Evolutionary conservation across 2,888 invertebrate genomes (phyloP).

Genomic region (Sacculina carcini): DNA sequence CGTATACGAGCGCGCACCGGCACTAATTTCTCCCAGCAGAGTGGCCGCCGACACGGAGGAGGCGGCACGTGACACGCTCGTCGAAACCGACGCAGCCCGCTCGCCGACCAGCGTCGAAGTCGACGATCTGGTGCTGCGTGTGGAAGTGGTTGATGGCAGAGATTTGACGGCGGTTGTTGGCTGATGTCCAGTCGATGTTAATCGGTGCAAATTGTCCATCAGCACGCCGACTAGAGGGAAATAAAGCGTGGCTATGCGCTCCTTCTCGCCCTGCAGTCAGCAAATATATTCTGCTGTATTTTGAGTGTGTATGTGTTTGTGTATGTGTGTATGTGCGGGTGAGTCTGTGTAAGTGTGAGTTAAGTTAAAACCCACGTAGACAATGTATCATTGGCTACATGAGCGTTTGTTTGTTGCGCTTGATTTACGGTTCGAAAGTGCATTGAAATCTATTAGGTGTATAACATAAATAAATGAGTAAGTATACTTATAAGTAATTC

Average conservation of each 20-base stretch:
- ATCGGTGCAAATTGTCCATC: conserved; percentile 56
- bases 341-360: neutral
- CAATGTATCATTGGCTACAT: too few species aligned
- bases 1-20: neutral
- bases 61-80: neutral
- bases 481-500: too few species aligned
- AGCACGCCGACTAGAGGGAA: conserved; percentile 71
- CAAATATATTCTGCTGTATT: neutral
- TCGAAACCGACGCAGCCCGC: too few species aligned
- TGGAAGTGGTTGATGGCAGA: conserved; percentile 27
- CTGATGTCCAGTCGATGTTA: conserved; percentile 22
- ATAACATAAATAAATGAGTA: too few species aligned
- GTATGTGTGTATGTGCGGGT: too few species aligned
- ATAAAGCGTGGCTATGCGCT: conserved; percentile 64
- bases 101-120: conserved; percentile 9
- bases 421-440: too few species aligned
- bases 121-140: conserved; percentile 20
- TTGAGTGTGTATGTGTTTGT: neutral
- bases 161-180: conserved; percentile 31
- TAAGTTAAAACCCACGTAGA: too few species aligned
- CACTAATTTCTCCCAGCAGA: too few species aligned
- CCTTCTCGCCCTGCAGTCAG: conserved; percentile 36
- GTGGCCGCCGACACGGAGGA: neutral
- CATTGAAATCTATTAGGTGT: too few species aligned
- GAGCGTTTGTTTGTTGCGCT: too few species aligned